Percentiles rank a stretch among this genome's conserved stretches.
These are phyloP conservation scores for Drosophila paucipuncta DNA, from an alignment of 2,888 invertebrate genomes.

Conservation along the genomic window DNA sequence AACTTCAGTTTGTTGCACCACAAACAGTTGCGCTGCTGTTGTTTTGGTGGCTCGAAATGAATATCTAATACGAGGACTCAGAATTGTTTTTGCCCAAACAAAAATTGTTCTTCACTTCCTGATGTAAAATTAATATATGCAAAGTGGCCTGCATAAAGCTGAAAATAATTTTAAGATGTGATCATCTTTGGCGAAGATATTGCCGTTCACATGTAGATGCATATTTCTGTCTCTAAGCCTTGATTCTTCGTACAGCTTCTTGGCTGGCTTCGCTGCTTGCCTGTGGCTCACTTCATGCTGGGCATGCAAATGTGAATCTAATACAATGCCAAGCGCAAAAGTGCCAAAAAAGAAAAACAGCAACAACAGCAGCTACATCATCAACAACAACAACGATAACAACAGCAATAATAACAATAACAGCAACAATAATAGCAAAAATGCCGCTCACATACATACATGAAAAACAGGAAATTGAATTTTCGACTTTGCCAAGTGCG, in stretches of 20 bases:
- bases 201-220: not conserved
- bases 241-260: conserved; percentile 24
- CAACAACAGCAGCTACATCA: conserved; percentile 29
- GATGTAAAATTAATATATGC: not conserved
- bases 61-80: conserved; percentile 68
- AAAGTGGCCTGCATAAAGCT: not conserved
- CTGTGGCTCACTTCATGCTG: conserved; percentile 74
- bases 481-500: conserved; percentile 81
- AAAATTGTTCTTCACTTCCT: not conserved
- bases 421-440: conserved; percentile 35
- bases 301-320: conserved; percentile 80
- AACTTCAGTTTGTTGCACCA: conserved; percentile 49
- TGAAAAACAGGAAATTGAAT: conserved; percentile 81
- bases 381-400: conserved; percentile 17
- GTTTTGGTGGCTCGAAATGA: conserved; percentile 60
- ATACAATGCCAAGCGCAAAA: conserved; percentile 78
- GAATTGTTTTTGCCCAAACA: conserved; percentile 67
- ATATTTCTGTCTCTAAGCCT: not conserved
- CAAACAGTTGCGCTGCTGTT: conserved; percentile 24
- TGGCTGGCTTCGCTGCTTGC: conserved; percentile 49
- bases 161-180: not conserved
- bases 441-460: conserved; percentile 70
- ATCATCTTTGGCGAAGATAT: not conserved
- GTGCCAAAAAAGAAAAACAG: conserved; percentile 49
- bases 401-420: conserved; percentile 27